A percentile compares a stretch with the other conserved stretches of the same genome.
phyloP scores from a whole-genome alignment of 2,797 vertebrate genomes.

The Cryptoprocta ferox region DNA sequence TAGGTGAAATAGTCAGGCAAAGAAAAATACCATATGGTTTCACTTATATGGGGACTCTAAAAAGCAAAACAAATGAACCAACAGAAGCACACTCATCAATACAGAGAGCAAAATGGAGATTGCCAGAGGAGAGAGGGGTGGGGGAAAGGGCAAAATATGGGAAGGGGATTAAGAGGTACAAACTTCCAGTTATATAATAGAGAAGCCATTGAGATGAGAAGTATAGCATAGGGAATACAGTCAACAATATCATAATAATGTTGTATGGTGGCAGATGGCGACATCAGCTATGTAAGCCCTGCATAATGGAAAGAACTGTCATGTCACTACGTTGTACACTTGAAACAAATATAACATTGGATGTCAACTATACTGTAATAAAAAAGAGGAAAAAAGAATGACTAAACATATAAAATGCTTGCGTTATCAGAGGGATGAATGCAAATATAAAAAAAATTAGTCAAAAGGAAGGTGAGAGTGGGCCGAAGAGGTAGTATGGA shows the following conservation, averaged over 20 bases:
- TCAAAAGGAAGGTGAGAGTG: background rate
- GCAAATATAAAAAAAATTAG: background rate
- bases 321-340: background rate
- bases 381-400: background rate
- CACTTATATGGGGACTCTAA: background rate
- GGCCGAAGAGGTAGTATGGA: background rate
- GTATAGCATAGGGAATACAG: background rate
- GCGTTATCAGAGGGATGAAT: background rate
- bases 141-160: background rate
- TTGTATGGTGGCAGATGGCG: background rate
- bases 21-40: background rate
- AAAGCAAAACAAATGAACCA: background rate
- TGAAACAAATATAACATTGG: background rate
- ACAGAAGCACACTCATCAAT: background rate
- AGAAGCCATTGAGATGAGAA: background rate
- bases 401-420: background rate
- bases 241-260: background rate
- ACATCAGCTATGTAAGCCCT: background rate
- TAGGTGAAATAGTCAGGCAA: background rate
- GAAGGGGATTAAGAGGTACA: background rate
- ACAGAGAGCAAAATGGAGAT: background rate
- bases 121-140: background rate
- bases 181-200: background rate
- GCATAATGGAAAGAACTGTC: background rate
- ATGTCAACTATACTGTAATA: background rate